Conservation (phyloP, 2,113 vertebrate genomes). For the Onychostruthus taczanowskii region DNA sequence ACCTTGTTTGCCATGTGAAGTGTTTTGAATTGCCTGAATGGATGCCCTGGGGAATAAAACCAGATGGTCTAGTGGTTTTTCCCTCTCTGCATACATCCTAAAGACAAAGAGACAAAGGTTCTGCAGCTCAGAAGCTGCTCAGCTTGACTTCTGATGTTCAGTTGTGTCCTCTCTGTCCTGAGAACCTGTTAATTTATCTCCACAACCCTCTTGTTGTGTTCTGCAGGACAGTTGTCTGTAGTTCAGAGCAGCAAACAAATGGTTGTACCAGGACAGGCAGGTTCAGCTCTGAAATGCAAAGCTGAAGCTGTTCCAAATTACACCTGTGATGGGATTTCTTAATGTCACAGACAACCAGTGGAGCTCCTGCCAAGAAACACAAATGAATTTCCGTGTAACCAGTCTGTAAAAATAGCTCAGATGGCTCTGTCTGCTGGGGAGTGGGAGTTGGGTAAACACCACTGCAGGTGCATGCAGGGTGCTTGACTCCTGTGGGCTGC, state of each 20-base stretch:
- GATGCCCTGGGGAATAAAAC: background rate
- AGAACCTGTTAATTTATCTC: background rate
- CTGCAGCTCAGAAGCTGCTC: background rate
- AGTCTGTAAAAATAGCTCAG: background rate
- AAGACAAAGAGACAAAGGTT: background rate
- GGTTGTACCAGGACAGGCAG: background rate
- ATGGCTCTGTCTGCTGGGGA: background rate
- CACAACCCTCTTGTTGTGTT: background rate
- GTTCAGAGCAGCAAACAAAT: background rate
- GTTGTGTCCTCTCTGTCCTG: background rate
- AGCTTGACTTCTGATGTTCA: background rate
- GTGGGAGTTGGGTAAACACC: background rate
- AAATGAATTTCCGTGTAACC: background rate
- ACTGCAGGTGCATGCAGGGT: background rate
- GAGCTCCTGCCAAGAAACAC: background rate
- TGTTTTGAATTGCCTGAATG: background rate
- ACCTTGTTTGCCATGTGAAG: background rate
- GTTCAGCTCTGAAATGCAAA: background rate
- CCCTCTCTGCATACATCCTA: background rate
- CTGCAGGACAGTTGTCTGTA: background rate
- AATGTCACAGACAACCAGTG: background rate
- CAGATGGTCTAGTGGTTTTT: background rate
- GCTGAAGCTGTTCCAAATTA: background rate
- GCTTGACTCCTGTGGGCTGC: background rate
- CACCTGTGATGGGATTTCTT: background rate